phyloP scores from a whole-genome alignment of 1,140 invertebrate genomes.

The Thaumatotibia leucotreta region DNA sequence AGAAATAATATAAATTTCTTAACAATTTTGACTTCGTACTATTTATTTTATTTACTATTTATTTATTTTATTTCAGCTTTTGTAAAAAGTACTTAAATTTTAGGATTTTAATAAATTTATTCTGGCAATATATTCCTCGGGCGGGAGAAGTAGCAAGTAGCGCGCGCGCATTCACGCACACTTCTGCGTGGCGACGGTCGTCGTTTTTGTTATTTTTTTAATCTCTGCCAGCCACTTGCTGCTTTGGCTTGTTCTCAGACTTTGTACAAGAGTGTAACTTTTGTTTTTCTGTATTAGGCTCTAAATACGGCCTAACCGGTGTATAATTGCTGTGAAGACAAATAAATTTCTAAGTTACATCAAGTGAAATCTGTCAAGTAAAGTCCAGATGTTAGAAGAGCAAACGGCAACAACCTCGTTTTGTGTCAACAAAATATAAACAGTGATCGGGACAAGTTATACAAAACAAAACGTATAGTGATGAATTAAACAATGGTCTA shows the following conservation, averaged over 20 bases:
- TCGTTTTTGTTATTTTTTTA: conserved; percentile 59
- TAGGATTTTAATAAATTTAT: background rate
- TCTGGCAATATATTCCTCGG: conserved; percentile 37
- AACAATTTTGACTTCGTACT: too few relatives aligned
- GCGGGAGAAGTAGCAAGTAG: conserved; percentile 26
- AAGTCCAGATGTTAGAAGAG: conserved; percentile 50
- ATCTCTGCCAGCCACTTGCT: conserved; percentile 46
- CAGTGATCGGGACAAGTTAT: conserved; percentile 62
- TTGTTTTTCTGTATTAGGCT: conserved; percentile 27
- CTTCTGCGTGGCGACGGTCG: conserved; percentile 40
- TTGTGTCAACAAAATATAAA: conserved; percentile 69
- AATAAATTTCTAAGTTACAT: conserved; percentile 20
- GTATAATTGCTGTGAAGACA: background rate
- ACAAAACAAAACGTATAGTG: conserved; percentile 48
- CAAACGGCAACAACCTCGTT: conserved; percentile 58
- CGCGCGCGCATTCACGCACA: conserved; percentile 61
- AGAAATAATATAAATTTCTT: too few relatives aligned
- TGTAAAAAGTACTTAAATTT: too few relatives aligned
- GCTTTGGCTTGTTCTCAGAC: conserved; percentile 32
- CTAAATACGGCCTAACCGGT: conserved; percentile 15
- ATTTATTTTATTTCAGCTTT: too few relatives aligned
- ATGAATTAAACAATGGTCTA: conserved; percentile 66
- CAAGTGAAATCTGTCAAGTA: conserved; percentile 57
- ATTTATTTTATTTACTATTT: too few relatives aligned
- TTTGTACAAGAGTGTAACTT: conserved; percentile 49